Conservation (phyloP, 2,113 vertebrate species). For the Machaerirhynchus nigripectus region DNA sequence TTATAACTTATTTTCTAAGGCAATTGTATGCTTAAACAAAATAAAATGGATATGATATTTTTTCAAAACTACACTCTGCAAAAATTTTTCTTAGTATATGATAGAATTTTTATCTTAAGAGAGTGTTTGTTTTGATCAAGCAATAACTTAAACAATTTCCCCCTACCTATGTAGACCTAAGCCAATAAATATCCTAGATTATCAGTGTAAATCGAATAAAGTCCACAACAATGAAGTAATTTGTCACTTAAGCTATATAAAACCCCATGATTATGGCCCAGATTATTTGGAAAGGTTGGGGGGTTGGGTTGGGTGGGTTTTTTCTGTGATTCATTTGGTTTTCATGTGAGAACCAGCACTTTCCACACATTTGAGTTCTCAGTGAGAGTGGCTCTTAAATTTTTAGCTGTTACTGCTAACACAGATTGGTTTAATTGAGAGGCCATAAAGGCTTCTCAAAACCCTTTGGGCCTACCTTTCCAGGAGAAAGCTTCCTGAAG, state of each 20-base stretch:
- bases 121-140: not conserved
- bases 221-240: not conserved
- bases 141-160: not conserved
- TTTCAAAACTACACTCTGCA: not conserved
- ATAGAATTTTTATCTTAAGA: not conserved
- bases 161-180: not conserved
- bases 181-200: not conserved
- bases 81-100: not conserved
- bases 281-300: not conserved
- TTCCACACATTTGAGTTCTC: not conserved
- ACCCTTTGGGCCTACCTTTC: not conserved
- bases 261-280: not conserved
- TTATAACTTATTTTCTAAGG: not conserved
- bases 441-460: not conserved
- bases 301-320: not conserved
- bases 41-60: not conserved
- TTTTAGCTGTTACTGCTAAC: not conserved
- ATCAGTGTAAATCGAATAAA: not conserved
- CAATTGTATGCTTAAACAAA: not conserved
- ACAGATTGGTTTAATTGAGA: not conserved
- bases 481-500: not conserved
- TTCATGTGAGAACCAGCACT: not conserved
- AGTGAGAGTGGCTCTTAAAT: not conserved
- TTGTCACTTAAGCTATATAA: not conserved
- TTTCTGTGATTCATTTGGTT: not conserved